phyloP scores from a whole-genome alignment of 2,797 vertebrate genomes.

The Natrix natrix region DNA sequence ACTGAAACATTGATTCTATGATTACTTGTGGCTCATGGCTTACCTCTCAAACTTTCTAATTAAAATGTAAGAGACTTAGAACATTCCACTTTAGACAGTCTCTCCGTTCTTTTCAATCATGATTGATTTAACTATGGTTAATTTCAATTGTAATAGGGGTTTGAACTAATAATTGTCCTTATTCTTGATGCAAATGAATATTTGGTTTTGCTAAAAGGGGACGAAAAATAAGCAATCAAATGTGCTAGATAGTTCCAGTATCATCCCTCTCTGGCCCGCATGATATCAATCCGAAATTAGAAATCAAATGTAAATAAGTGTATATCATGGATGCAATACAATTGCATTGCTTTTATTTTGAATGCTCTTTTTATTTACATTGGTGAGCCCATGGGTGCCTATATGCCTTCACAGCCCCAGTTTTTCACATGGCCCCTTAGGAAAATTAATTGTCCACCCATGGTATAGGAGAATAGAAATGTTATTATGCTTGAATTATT shows the following conservation, averaged over 20 bases:
- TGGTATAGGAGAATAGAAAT: neutral
- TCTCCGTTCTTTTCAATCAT: neutral
- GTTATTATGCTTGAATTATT: neutral
- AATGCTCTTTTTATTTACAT: neutral
- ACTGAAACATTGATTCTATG: neutral
- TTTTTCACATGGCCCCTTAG: neutral
- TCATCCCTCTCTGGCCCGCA: neutral
- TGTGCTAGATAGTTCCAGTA: neutral
- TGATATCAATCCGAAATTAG: neutral
- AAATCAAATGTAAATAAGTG: neutral
- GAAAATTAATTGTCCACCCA: neutral
- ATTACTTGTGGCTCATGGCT: neutral
- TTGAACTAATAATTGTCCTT: neutral
- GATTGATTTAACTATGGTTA: neutral
- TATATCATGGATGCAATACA: neutral
- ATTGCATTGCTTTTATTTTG: neutral
- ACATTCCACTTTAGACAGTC: too few relatives aligned
- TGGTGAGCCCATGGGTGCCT: neutral
- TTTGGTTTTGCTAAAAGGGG: neutral
- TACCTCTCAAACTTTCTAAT: neutral
- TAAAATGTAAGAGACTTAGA: neutral
- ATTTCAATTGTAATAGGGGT: neutral
- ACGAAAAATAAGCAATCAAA: neutral
- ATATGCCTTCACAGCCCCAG: neutral
- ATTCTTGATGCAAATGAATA: neutral